phyloP scores from a whole-genome alignment of 2,113 vertebrate genomes.

The Pteropus alecto region DNA sequence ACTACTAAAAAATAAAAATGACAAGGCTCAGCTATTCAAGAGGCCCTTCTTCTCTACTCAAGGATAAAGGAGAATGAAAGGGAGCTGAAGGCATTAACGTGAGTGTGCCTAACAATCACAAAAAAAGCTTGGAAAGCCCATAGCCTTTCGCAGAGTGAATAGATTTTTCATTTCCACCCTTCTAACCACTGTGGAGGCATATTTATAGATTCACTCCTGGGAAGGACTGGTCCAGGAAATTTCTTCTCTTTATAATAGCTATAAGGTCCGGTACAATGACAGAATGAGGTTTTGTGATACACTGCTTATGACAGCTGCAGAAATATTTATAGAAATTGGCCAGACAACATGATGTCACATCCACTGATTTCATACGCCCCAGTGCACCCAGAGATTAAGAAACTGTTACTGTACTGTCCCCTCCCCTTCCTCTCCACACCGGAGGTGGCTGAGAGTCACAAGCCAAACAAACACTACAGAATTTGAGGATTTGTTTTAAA shows the following conservation, averaged over 20 bases:
- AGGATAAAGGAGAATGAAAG: neutral
- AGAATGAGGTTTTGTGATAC: neutral
- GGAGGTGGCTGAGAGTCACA: neutral
- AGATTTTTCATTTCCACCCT: neutral
- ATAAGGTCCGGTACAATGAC: neutral
- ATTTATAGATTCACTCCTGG: neutral
- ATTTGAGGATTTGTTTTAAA: neutral
- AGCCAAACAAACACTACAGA: slow-evolving; percentile 7
- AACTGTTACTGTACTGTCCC: neutral
- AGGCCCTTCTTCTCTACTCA: neutral
- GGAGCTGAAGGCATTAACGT: neutral
- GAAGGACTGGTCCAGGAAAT: neutral
- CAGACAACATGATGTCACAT: slow-evolving; percentile 5
- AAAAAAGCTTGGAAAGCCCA: neutral
- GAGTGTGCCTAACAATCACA: neutral
- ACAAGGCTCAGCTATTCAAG: neutral
- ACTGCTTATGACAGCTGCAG: slow-evolving; percentile 50
- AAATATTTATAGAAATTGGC: slow-evolving; percentile 37
- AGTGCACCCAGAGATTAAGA: neutral
- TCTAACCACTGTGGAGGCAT: neutral
- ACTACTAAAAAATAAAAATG: neutral
- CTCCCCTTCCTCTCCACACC: neutral
- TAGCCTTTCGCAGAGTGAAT: neutral
- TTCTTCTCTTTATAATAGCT: neutral
- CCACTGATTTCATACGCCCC: neutral